Conservation (phyloP, 2,113 vertebrate genomes). For the Chauna torquata region DNA sequence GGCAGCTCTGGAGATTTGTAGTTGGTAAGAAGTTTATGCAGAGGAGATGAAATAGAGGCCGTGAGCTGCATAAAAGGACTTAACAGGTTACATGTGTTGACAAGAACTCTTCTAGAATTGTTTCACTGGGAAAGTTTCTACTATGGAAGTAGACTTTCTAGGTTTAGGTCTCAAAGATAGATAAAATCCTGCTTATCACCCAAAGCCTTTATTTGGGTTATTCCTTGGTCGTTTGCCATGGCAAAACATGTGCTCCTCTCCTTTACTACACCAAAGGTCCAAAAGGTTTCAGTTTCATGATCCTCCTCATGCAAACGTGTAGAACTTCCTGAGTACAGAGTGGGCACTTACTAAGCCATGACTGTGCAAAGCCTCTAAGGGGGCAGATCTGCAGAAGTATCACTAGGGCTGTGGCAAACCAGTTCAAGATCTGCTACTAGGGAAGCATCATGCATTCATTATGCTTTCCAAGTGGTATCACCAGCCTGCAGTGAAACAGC, state of each 20-base stretch:
- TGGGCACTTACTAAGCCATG: not conserved
- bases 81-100: not conserved
- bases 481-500: not conserved
- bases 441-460: not conserved
- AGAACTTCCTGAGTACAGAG: not conserved
- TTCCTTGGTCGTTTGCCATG: not conserved
- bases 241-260: not conserved
- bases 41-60: not conserved
- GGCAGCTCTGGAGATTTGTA: not conserved
- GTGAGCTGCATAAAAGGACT: not conserved
- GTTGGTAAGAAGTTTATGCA: not conserved
- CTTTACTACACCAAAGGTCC: not conserved
- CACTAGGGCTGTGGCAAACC: not conserved
- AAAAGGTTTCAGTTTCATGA: not conserved
- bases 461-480: not conserved
- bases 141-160: not conserved
- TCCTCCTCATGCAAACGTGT: not conserved
- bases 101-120: not conserved
- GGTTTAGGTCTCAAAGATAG: not conserved
- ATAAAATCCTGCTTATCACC: not conserved
- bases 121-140: not conserved
- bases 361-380: not conserved
- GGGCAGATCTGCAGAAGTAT: not conserved
- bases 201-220: not conserved
- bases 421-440: not conserved